Conservation (phyloP, 2,113 vertebrate genomes). For the Cyprinus carpio region DNA sequence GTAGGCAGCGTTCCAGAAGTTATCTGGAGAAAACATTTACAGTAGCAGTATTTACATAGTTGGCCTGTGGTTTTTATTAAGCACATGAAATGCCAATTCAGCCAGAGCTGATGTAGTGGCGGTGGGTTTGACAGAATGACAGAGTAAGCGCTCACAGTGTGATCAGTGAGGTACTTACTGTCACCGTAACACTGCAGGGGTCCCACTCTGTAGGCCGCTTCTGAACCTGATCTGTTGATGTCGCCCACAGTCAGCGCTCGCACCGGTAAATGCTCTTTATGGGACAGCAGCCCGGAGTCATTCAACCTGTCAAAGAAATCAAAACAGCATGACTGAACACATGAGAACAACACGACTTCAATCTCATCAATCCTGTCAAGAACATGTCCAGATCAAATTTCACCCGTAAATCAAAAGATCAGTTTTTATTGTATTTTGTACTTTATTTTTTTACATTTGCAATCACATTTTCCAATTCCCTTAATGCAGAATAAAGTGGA, state of each 20-base stretch:
- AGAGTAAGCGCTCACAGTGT: background rate
- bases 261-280: conserved; percentile 89
- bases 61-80: background rate
- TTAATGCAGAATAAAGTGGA: background rate
- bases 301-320: conserved; percentile 76
- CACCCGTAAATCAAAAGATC: background rate
- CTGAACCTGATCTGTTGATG: conserved; percentile 80
- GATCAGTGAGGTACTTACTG: conserved; percentile 80
- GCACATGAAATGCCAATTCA: background rate
- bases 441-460: background rate
- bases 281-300: conserved; percentile 86
- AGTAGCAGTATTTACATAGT: background rate
- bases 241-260: conserved; percentile 86
- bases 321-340: background rate
- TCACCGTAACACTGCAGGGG: conserved; percentile 88
- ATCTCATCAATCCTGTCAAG: background rate
- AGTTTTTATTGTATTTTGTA: background rate
- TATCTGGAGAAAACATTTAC: conserved; percentile 71
- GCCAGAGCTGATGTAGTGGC: background rate
- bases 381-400: background rate
- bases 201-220: conserved; percentile 86
- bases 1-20: conserved; percentile 94
- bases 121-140: background rate
- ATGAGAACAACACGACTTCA: background rate
- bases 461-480: background rate